These are phyloP conservation scores for Sardina pilchardus DNA, from an alignment of 2,113 vertebrate genomes.

Conservation along the genomic window DNA sequence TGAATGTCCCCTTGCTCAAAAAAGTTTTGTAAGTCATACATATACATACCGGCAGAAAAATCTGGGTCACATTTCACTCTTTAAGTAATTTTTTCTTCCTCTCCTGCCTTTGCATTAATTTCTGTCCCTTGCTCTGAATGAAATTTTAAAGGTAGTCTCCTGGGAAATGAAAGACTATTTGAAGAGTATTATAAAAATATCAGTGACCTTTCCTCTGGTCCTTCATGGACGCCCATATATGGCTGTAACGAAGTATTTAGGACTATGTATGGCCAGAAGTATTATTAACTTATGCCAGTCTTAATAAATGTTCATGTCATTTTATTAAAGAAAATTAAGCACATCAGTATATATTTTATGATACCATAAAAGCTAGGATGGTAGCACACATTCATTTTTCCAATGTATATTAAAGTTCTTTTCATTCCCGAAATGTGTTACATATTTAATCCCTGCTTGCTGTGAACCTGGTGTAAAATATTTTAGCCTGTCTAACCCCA, in stretches of 20 bases:
- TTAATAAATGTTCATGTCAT: conserved; percentile 91
- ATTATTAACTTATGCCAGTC: conserved; percentile 86
- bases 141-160: conserved; percentile 54
- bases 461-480: conserved; percentile 61
- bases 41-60: conserved; percentile 25
- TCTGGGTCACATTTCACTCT: conserved; percentile 33
- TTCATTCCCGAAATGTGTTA: conserved; percentile 79
- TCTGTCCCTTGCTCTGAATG: conserved; percentile 47
- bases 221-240: conserved; percentile 53
- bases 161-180: conserved; percentile 62
- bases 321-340: conserved; percentile 90
- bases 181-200: conserved; percentile 70
- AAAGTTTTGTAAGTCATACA: neutral
- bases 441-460: conserved; percentile 88
- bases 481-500: conserved; percentile 36
- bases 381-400: conserved; percentile 91
- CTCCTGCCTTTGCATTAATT: conserved; percentile 39
- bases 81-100: conserved; percentile 6
- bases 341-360: conserved; percentile 89
- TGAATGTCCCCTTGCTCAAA: neutral
- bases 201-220: conserved; percentile 71
- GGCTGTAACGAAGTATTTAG: conserved; percentile 56
- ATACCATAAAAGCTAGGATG: conserved; percentile 87
- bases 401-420: conserved; percentile 90
- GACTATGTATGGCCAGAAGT: conserved; percentile 50